Base-by-base conservation (phyloP, 2,888 invertebrate species). In the Lithophane semibrunnea region DNA sequence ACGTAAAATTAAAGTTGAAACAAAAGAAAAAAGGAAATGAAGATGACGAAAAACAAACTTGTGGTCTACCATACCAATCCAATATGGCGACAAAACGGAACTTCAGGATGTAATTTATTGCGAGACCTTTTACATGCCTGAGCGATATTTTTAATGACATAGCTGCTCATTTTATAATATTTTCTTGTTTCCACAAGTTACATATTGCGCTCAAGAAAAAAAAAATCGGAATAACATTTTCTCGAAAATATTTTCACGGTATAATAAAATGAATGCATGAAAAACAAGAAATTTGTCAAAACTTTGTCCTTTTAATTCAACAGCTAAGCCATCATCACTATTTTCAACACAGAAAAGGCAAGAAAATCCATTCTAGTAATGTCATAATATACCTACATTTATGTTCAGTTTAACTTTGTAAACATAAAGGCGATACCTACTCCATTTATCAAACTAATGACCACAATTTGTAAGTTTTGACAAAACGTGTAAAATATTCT, bases 391-490 rank as follows among this genome's bases (percentile, higher is more conserved):
- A 77, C 21, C 24, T 10, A 2, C 77, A 78, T 85, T 82, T 70
- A 78, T 78, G 60, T 37, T 66, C 24, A 29, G 42, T 66, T 69
- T 37, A 75, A 82, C 8, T 75, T 67, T 52, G 73, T 67, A 61
- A 65, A 74, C 82, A 64, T 52, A 74, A 65, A 81, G 12, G 80
- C 77, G 24, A 75, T 82, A 82, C 77, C 82, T 75, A 84, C 71
- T 82, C 75, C 69, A 84, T 84, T 85, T 73, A 37, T 84, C 84
- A 84, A 58, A 78, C 72, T 84, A 84, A 84, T 82, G 86, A 67
- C 52, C 37, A 54, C 75, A 85, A 84, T 84, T 84, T 84, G 84
- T 84, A 73, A 47, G 58, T 56, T 73, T 82, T 85, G 86, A 82
- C 77, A 85, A 75, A 77, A 78, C 66, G 60, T 76, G 76, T 85